Percentiles rank a stretch among this genome's conserved stretches.
Evolutionary conservation across 1,140 invertebrate species (phyloP).

Genomic region (Drosophila nasuta): DNA sequence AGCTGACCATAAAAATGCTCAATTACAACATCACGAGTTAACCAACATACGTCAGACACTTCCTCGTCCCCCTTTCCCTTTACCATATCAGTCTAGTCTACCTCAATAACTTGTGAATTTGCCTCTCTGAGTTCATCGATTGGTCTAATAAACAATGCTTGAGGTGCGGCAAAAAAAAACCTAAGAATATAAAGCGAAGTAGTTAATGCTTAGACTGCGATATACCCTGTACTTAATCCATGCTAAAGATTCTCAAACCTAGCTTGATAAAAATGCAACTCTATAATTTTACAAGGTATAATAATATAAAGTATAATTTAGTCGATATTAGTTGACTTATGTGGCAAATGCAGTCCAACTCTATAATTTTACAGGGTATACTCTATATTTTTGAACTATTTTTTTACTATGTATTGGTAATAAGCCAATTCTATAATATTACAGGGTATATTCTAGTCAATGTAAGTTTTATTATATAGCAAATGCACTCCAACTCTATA

Average conservation of each 20-base stretch:
- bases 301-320: background rate
- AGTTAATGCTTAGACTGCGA: background rate
- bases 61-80: no score
- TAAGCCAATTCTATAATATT: background rate
- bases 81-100: background rate
- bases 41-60: slow-evolving; percentile 39
- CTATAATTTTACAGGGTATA: slow-evolving; percentile 2
- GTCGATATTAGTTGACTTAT: background rate
- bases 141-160: slow-evolving; percentile 9
- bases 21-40: slow-evolving; percentile 61
- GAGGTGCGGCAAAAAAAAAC: background rate
- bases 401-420: no score
- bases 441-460: slow-evolving; percentile 2
- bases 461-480: background rate
- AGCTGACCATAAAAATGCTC: slow-evolving; percentile 69
- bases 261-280: no score
- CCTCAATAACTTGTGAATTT: slow-evolving; percentile 44
- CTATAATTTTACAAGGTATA: background rate
- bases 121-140: slow-evolving; percentile 1
- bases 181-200: background rate
- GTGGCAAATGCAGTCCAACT: no score
- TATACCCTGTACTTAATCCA: background rate
- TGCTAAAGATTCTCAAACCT: no score
- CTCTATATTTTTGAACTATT: no score
- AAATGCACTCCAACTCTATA: no score